Conservation (phyloP, 1,140 invertebrate genomes). For the Harlomillsia oculata region DNA sequence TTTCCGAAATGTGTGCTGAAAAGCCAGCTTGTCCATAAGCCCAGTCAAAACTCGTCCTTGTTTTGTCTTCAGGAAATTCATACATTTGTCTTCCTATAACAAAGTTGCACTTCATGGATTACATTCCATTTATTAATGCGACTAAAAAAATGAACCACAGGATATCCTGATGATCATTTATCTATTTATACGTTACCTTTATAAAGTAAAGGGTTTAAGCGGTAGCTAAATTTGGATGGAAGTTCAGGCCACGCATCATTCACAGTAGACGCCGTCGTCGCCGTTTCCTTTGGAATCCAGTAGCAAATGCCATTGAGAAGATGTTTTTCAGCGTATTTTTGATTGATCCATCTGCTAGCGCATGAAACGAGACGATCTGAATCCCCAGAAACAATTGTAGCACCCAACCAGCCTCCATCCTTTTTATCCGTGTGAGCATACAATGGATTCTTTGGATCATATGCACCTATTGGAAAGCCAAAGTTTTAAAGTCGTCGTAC, state of each 20-base stretch:
- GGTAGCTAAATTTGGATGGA: background rate
- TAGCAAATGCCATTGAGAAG: slow-evolving; percentile 38
- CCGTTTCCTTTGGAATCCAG: slow-evolving; percentile 9
- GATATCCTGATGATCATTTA: too few relatives aligned
- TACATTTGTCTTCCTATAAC: too few relatives aligned
- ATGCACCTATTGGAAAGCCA: background rate
- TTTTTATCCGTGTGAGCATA: slow-evolving; percentile 20
- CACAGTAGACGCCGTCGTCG: background rate
- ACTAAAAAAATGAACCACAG: too few relatives aligned
- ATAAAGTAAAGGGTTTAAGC: slow-evolving; percentile 2
- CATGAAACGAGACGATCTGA: slow-evolving; percentile 32
- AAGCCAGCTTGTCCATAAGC: slow-evolving; percentile 37
- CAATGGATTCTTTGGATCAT: background rate
- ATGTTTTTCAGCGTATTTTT: slow-evolving; percentile 25
- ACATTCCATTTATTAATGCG: too few relatives aligned
- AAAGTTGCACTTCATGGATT: too few relatives aligned
- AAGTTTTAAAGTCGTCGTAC: background rate
- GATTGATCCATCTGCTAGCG: slow-evolving; percentile 38
- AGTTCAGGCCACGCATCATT: slow-evolving; percentile 1
- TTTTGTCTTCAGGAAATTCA: too few relatives aligned
- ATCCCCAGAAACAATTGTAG: slow-evolving; percentile 14
- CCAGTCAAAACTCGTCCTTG: slow-evolving; percentile 34
- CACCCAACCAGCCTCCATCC: slow-evolving; percentile 35
- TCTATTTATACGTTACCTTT: background rate
- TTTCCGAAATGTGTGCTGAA: slow-evolving; percentile 34